These are phyloP conservation scores for Chiroxiphia lanceolata DNA, from an alignment of 2,797 vertebrate genomes.

Conservation along the genomic window DNA sequence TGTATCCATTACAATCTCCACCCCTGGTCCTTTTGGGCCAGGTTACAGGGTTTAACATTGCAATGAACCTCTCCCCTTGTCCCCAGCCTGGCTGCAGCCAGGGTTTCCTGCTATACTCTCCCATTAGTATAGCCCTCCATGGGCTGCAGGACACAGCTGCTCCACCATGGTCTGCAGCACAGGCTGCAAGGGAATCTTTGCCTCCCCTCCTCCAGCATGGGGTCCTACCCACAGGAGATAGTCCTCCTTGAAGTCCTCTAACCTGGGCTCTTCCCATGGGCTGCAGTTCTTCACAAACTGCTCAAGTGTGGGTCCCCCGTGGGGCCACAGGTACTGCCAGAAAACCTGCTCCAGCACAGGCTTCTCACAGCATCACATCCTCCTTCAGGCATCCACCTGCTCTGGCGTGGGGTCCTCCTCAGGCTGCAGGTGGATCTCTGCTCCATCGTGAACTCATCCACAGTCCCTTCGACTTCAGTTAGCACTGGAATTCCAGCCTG, in stretches of 20 bases:
- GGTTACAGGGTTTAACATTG: neutral
- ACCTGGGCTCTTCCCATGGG: neutral
- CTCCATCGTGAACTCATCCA: neutral
- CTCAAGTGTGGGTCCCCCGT: neutral
- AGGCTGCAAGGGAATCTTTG: neutral
- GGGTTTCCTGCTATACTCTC: neutral
- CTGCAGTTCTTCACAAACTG: neutral
- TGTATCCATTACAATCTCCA: neutral
- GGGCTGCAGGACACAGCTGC: neutral
- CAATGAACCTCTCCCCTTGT: neutral
- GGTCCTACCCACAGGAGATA: neutral
- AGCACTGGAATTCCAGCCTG: neutral
- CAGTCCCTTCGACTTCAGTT: neutral
- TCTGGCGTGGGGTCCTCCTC: neutral
- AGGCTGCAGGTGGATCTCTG: neutral
- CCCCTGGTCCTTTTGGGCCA: neutral
- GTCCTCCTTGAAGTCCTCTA: neutral
- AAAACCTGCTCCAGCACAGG: neutral
- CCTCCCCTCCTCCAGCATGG: neutral
- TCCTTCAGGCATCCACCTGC: neutral
- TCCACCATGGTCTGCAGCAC: neutral
- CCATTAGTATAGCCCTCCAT: too few relatives aligned
- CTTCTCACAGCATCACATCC: neutral
- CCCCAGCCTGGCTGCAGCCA: neutral
- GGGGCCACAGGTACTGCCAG: neutral